Evolutionary conservation across 1,140 invertebrate genomes (phyloP), one percentile per base, ranked within the genome.

Genomic region (Harpegnathos saltator): DNA sequence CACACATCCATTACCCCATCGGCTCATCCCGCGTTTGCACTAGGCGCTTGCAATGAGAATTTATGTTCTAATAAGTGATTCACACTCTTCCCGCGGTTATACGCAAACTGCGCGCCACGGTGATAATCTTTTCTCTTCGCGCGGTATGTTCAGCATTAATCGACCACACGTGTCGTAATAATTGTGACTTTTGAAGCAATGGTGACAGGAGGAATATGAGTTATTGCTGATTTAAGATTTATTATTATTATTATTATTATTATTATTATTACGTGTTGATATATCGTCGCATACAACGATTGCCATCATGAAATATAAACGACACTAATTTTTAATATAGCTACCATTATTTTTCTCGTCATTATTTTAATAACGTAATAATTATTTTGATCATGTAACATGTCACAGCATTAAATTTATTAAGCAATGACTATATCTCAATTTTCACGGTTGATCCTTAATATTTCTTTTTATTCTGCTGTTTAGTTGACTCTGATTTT

Each of bases 41-140:
- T 88, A 72, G 87, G 80, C 65, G 86, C 84, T 82, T 85, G 78
- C 89, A 81, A 92, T 92, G 86, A 89, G 88, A 93, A 93, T 93
- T 92, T 93, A 93, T 93, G 87, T 88, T 83, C 89, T 86, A 87
- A 90, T 89, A 87, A 90, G 81, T 85, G 85, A 91, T 89, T 91
- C 90, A 85, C 90, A 87, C 84, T 80, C 52, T 71, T 69, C 50
- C 52, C 75, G 75, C 65, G 75, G 65, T 80, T 80, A 58, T 69
- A 71, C 75, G 54, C 65, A 48, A 80, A 71, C 65, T 59, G 12
- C 24, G 29, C 12, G 29, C 12, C 22, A 80, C 65, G 65, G 14
- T 44, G 24, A 17, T 58, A 69, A 80, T 29, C 24, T 15, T 54
- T 71, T 59, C 63, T 38, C 50, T 48, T 80, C 12, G 24, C 5